Evolutionary conservation across 2,113 vertebrate species (phyloP), one percentile per base, ranked within the genome.

Genomic region (Campylomormyrus numenius): DNA sequence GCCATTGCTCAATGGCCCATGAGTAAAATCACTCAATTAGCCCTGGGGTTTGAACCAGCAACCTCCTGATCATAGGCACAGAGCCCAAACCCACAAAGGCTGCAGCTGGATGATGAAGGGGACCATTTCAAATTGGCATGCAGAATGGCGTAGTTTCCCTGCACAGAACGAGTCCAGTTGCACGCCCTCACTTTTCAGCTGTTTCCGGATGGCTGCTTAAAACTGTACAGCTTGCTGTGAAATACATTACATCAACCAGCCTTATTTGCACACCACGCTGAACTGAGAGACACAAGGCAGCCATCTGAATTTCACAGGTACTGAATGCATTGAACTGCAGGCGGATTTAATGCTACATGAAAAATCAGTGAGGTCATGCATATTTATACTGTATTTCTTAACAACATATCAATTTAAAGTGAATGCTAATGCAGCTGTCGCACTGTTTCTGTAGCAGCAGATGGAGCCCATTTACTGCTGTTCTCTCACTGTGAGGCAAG

Each of bases 221-320:
- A 80, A 50, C 84, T 50, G 24, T 27, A 15, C 84, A 80, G 74
- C 74, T 39, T 42, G 74, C 35, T 46, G 13, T 86, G n/a, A 49
- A 86, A 50, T 48, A 86, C 45, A 27, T 86, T 48, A 49, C 45
- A 86, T n/a, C 74, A 80, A 42, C 15, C 35, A 8, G 74, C 31
- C 31, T 42, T 80, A 42, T 86, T 27, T 27, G 48, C n/a, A 86
- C 45, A 86, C n/a, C 48, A 27, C 48, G 24, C 21, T 27, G 84
- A 86, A 49, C 45, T 27, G 48, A 86, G 24, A 27, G 15, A 13
- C 45, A 46, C 84, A 4, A 5, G 84, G 48, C 84, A 86, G 84
- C 46, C 24, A 31, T 86, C 48, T 86, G 84, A 86, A 86, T 86
- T 86, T 86, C 48, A 49, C 84, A 86, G 84, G 84, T 86, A 24